phyloP scores from a whole-genome alignment of 1,140 invertebrate species.

The Eueides isabella region DNA sequence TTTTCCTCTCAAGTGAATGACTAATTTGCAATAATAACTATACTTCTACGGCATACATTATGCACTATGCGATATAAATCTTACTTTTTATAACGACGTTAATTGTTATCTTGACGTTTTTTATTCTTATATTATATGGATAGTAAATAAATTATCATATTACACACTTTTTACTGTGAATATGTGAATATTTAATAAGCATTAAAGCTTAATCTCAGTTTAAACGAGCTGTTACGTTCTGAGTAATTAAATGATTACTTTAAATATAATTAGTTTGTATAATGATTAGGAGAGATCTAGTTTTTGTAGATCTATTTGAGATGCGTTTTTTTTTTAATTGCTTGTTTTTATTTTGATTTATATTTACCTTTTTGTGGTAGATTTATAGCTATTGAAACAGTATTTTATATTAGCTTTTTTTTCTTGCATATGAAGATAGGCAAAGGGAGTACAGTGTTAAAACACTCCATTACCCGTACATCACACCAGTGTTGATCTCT shows the following conservation, averaged over 20 bases:
- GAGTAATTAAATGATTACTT: not conserved
- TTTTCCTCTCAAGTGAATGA: not conserved
- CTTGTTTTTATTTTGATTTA: not conserved
- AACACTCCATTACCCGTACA: too few relatives aligned
- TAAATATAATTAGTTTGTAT: constrained; percentile 11
- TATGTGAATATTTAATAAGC: constrained; percentile 23
- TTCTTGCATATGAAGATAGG: too few relatives aligned
- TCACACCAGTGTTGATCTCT: too few relatives aligned
- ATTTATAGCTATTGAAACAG: not conserved
- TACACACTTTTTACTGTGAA: constrained; percentile 25
- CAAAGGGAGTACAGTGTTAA: too few relatives aligned
- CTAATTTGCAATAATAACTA: not conserved
- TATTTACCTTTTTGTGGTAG: not conserved
- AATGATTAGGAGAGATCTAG: not conserved
- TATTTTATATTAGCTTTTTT: too few relatives aligned
- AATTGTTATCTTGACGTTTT: constrained; percentile 26
- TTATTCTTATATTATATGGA: constrained; percentile 22
- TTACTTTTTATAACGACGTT: constrained; percentile 27
- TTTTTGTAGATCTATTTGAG: not conserved
- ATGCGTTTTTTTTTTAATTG: not conserved
- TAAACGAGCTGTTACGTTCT: constrained; percentile 2
- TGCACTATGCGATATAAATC: constrained; percentile 23
- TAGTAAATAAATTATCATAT: constrained; percentile 25
- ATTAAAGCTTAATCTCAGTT: constrained; percentile 8
- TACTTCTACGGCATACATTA: not conserved